Evolutionary conservation across 2,888 invertebrate genomes (phyloP), one percentile per base, ranked within the genome.

Genomic region (Oxycera nigricornis): DNA sequence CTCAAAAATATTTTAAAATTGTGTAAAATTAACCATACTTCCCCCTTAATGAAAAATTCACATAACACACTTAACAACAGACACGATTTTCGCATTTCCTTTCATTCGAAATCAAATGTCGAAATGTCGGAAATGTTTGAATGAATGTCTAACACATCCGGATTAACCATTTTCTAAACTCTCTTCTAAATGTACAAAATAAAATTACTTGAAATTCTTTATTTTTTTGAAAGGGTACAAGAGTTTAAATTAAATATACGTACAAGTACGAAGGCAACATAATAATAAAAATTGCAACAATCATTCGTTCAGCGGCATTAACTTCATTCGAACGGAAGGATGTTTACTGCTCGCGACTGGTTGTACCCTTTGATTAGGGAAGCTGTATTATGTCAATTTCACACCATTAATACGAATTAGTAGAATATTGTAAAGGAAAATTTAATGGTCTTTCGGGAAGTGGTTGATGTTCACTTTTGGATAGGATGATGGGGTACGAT

Each of bases 341-440:
- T 50, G n/a, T 35, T 61, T 30, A 24, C 7, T 55, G n/a, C n/a
- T 50, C 30, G 2, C 59, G n/a, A 30, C 17, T 61, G 31, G n/a
- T 2, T 24, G 24, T 50, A 39, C 50, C n/a, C 28, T 11, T 50
- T 68, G 26, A 28, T 22, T 28, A 24, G 35, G 22, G 24, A 24
- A 17, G 35, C 4, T 61, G 4, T 2, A n/a, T 61, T 61, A 14
- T 35, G 61, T 17, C 35, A 68, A 68, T 68, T 68, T 68, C 68
- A 68, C 68, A 68, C 68, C 68, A 68, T 68, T 68, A 68, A 68
- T 50, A 50, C 50, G 68, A 68, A 68, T 68, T 68, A 68, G 50
- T 24, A 31, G 50, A 28, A n/a, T 9, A 68, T 28, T 50, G 11
- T 9, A 14, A 9, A 2, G 35, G 30, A 61, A 17, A 31, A 31